Percentiles rank a stretch among this genome's conserved stretches.
phyloP scores from a whole-genome alignment of 2,797 vertebrate genomes.

The Hyperoplus lanceolatus region DNA sequence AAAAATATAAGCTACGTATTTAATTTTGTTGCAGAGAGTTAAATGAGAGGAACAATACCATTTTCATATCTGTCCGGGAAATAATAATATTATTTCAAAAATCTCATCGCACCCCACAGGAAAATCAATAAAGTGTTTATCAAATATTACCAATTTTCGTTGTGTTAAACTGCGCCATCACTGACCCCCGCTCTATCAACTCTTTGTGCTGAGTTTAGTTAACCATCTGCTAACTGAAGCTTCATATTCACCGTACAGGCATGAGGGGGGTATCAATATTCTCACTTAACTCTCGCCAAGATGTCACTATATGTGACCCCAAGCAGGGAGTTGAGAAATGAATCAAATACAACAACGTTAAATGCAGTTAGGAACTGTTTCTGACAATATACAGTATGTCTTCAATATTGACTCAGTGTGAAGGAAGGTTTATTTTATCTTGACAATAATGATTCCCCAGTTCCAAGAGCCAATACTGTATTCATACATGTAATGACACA shows the following conservation, averaged over 20 bases:
- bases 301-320: background rate
- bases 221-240: background rate
- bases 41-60: background rate
- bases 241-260: background rate
- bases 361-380: background rate
- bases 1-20: background rate
- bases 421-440: slow-evolving; percentile 1
- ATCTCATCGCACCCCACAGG: background rate
- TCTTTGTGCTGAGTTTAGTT: background rate
- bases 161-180: background rate
- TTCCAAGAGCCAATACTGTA: background rate
- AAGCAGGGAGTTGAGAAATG: background rate
- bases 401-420: background rate
- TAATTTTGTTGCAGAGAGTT: background rate
- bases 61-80: background rate
- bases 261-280: background rate
- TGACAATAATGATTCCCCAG: background rate
- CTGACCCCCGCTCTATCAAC: background rate
- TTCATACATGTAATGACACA: background rate
- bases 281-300: background rate
- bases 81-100: background rate
- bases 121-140: background rate
- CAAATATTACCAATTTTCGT: background rate
- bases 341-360: background rate
- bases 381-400: background rate